Evolutionary conservation across 2,113 vertebrate species (phyloP).

Genomic region (Lycocorax pyrrhopterus): DNA sequence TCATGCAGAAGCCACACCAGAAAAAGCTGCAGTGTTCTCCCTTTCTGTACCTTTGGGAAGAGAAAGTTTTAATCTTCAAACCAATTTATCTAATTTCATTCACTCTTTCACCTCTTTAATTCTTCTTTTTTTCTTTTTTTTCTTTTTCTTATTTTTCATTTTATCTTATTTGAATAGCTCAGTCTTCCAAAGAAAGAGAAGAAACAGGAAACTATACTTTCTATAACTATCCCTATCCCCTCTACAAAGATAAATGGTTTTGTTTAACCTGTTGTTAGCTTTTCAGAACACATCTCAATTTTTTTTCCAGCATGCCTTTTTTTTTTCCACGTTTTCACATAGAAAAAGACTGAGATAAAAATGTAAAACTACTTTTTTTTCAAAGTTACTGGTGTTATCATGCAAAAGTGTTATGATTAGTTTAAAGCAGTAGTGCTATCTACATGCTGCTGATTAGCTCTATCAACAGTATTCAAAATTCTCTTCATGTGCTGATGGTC

Average conservation of each 20-base stretch:
- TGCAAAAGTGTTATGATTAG: not conserved
- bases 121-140: not conserved
- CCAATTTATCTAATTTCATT: not conserved
- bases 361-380: accelerated
- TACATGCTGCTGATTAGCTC: not conserved
- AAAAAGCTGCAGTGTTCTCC: not conserved
- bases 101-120: not conserved
- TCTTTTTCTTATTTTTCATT: not conserved
- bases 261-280: not conserved
- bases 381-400: not conserved
- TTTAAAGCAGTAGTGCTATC: not conserved
- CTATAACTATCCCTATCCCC: not conserved
- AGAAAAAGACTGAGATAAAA: not conserved
- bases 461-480: not conserved
- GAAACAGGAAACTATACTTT: not conserved
- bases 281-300: not conserved
- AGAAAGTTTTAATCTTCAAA: not conserved
- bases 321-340: not conserved
- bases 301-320: not conserved
- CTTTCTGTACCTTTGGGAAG: not conserved
- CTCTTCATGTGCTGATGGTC: not conserved
- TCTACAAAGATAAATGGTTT: not conserved
- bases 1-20: not conserved
- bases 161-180: not conserved
- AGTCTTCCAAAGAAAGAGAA: not conserved